These are phyloP conservation scores for Paradoxurus hermaphroditus DNA, from an alignment of 2,113 vertebrate genomes.

Conservation along the genomic window DNA sequence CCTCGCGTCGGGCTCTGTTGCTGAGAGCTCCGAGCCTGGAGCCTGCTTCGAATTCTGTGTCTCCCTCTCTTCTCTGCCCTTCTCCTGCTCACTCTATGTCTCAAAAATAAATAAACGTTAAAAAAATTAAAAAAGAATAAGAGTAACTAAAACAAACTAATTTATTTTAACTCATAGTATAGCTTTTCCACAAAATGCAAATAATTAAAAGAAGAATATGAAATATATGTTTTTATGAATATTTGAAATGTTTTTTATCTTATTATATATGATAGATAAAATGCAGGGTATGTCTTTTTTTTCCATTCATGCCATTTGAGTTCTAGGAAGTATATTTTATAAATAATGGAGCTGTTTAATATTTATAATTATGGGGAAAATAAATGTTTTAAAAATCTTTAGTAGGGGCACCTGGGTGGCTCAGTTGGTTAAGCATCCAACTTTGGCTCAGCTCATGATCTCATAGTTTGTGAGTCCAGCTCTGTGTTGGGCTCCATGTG, in stretches of 20 bases:
- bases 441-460: no score
- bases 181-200: neutral
- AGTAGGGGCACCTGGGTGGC: no score
- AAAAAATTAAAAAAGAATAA: neutral
- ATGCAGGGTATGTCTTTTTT: neutral
- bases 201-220: constrained; percentile 11
- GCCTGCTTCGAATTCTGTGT: no score
- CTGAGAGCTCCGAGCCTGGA: no score
- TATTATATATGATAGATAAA: neutral
- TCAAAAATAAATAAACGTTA: no score
- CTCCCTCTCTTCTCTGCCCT: no score
- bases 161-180: neutral
- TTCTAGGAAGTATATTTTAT: neutral
- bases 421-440: no score
- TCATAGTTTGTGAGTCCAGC: no score
- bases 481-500: no score
- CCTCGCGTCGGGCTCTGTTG: no score
- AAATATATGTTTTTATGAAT: neutral
- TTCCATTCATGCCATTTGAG: neutral
- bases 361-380: neutral
- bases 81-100: no score
- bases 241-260: neutral
- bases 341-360: neutral
- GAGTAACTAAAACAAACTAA: neutral
- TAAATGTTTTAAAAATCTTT: neutral